Base-by-base conservation (phyloP, 2,797 vertebrate species). In the Octomys mimax region DNA sequence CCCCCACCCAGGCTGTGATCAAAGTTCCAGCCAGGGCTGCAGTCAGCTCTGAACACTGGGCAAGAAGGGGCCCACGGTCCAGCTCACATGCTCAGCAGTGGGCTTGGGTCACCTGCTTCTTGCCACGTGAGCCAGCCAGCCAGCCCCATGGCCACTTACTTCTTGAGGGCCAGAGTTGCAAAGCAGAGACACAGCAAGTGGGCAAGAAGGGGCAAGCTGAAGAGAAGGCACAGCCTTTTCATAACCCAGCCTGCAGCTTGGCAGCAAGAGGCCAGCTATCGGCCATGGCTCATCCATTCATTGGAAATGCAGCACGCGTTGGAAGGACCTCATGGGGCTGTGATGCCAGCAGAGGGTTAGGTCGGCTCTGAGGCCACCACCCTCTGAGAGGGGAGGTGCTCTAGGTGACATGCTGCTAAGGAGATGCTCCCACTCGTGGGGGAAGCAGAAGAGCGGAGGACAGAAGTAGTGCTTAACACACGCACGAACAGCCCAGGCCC, bases 81-180 rank as follows among this genome's bases (percentile, higher is more conserved):
- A 0, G 2, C 54, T 42, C 13, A 18, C 1, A 1, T 9, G 1
- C 18, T 0, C 2, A 18, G 33, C 79, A 31, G 28, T 39, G 6
- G 6, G 9, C 42, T 31, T 3, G 9, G 5, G 2, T 2, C 39
- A 31, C 13, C 33, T 14, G 73, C 21, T 7, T 33, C 42, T 16
- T 14, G 22, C 46, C 11, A 3, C 16, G 6, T 0, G 2, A 26
- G n/a, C 82, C n/a, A 6, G 6, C 42, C 22, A 3, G 24, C 54
- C 16, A 57, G 54, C 14, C 54, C 59, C 3, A 12, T 0, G 16
- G 54, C 19, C 13, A 3, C 28, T 46, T 42, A 6, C 10, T 33
- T 68, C 33, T 24, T 39, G 31, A 6, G 13, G 92, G 54, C 18
- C 0, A 5, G 22, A 6, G 8, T 42, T 10, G 8, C 33, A 8